phyloP scores from a whole-genome alignment of 2,888 invertebrate genomes.

The Zhengitettix transpicula region DNA sequence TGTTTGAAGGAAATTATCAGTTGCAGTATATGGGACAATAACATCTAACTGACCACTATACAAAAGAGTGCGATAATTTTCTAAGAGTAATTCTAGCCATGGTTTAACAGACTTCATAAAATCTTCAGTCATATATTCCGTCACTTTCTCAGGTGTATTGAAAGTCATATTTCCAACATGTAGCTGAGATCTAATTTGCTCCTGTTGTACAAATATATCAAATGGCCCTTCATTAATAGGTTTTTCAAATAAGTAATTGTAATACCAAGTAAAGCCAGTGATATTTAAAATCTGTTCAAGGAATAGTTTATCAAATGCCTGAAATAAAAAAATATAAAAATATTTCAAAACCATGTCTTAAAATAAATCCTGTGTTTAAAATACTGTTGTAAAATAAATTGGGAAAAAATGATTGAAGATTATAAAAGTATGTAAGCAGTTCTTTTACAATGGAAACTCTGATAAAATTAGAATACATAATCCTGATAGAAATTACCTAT shows the following conservation, averaged over 20 bases:
- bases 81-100: slow-evolving; percentile 28
- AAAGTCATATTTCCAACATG: slow-evolving; percentile 49
- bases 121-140: slow-evolving; percentile 32
- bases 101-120: slow-evolving; percentile 39
- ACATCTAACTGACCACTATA: slow-evolving; percentile 34
- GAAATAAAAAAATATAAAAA: no score
- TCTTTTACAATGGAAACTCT: no score
- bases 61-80: slow-evolving; percentile 34
- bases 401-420: no score
- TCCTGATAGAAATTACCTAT: no score
- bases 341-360: no score
- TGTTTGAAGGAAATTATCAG: slow-evolving; percentile 33
- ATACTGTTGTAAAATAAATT: no score
- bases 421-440: no score
- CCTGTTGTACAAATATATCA: slow-evolving; percentile 27
- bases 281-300: slow-evolving; percentile 39
- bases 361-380: no score
- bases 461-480: no score
- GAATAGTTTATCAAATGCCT: no score
- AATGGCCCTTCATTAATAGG: slow-evolving; percentile 28
- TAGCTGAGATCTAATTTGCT: slow-evolving; percentile 27
- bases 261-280: slow-evolving; percentile 61
- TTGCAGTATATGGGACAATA: slow-evolving; percentile 47
- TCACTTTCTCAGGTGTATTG: slow-evolving; percentile 36
- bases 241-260: slow-evolving; percentile 49